Conservation (phyloP, 2,797 vertebrate genomes). For the Enteromius mattozi region DNA sequence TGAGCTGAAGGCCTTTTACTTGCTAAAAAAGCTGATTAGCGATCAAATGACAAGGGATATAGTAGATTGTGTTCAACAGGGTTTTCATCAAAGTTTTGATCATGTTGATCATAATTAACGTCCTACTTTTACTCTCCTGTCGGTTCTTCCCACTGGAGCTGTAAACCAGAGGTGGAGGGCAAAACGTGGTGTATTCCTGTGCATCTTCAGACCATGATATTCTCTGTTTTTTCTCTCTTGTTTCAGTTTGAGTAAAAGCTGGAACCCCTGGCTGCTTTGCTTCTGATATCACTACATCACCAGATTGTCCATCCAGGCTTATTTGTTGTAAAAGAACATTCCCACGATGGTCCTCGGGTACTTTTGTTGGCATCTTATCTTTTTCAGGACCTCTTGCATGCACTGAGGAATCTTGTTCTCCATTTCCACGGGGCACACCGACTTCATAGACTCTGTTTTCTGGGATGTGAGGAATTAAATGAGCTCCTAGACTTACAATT, state of each 20-base stretch:
- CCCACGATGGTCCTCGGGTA: neutral
- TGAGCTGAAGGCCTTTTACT: neutral
- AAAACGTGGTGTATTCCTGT: conserved; percentile 72
- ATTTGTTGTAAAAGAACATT: conserved; percentile 44
- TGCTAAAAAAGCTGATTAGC: neutral
- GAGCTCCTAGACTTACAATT: conserved; percentile 76
- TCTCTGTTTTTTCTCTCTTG: neutral
- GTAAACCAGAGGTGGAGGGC: conserved; percentile 87
- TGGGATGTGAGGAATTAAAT: conserved; percentile 67
- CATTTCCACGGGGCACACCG: neutral
- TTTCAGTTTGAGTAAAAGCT: conserved; percentile 54
- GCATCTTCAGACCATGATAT: conserved; percentile 55
- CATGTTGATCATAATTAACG: neutral
- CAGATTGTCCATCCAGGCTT: conserved; percentile 25
- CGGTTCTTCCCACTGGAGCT: conserved; percentile 62
- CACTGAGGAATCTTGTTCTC: conserved; percentile 4
- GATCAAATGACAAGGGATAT: neutral
- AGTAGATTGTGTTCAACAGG: neutral
- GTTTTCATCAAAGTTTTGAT: neutral
- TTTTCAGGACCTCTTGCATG: neutral
- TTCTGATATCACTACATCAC: conserved; percentile 35
- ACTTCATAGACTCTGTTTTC: conserved; percentile 52
- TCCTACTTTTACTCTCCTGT: conserved; percentile 48
- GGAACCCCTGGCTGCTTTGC: conserved; percentile 14
- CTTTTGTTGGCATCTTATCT: neutral